Percentiles rank a stretch among this genome's conserved stretches.
phyloP scores from a whole-genome alignment of 2,888 invertebrate genomes.

The Megastigmus dorsalis region DNA sequence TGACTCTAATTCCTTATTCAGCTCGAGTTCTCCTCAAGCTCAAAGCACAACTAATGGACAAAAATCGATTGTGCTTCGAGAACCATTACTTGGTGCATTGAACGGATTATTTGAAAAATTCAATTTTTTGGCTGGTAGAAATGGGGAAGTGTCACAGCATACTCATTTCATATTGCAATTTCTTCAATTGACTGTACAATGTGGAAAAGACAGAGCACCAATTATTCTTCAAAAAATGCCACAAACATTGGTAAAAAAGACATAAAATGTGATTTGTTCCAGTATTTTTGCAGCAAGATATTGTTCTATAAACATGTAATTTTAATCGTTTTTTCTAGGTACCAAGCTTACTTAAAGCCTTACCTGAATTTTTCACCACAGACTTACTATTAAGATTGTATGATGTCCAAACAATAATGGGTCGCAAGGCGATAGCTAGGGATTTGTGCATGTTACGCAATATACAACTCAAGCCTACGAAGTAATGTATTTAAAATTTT shows the following conservation, averaged over 20 bases:
- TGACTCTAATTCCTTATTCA: slow-evolving; percentile 77
- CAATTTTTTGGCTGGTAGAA: slow-evolving; percentile 81
- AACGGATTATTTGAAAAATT: slow-evolving; percentile 84
- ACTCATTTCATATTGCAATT: slow-evolving; percentile 89
- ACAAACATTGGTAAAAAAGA: slow-evolving; percentile 77
- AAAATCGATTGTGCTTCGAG: slow-evolving; percentile 75
- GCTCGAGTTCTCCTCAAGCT: slow-evolving; percentile 71
- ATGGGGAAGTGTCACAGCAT: slow-evolving; percentile 88
- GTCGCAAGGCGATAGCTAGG: slow-evolving; percentile 89
- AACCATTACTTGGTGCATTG: slow-evolving; percentile 81
- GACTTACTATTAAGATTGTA: slow-evolving; percentile 85
- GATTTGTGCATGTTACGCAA: slow-evolving; percentile 91
- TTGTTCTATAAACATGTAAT: slow-evolving; percentile 48
- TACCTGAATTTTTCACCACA: slow-evolving; percentile 86
- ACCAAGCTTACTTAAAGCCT: slow-evolving; percentile 86
- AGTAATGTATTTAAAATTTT: slow-evolving; percentile 56
- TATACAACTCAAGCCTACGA: slow-evolving; percentile 81
- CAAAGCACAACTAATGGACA: slow-evolving; percentile 66
- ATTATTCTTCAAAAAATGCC: slow-evolving; percentile 86
- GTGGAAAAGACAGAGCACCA: slow-evolving; percentile 83
- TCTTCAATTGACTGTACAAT: slow-evolving; percentile 83
- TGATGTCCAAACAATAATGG: slow-evolving; percentile 84
- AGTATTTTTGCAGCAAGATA: not conserved
- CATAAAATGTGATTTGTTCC: slow-evolving; percentile 28
- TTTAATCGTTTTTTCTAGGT: slow-evolving; percentile 75